A percentile compares a stretch with the other conserved stretches of the same genome.
phyloP scores from a whole-genome alignment of 1,140 invertebrate genomes.

The Caenorhabditis tropicalis region DNA sequence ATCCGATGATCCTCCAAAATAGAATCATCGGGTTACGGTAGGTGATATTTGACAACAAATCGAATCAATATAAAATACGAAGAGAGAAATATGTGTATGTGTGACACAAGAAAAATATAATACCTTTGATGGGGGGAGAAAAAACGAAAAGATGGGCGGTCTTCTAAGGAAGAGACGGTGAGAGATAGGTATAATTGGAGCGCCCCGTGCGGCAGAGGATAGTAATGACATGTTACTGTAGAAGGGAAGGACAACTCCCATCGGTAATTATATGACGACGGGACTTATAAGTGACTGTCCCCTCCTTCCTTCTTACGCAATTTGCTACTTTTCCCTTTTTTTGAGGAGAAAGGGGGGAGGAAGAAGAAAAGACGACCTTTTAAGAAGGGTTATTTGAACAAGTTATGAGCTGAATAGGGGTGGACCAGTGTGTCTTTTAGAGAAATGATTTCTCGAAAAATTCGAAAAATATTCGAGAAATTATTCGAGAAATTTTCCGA shows the following conservation, averaged over 20 bases:
- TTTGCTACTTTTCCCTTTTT: constrained; percentile 21
- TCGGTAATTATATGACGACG: constrained; percentile 22
- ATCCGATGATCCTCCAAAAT: background rate
- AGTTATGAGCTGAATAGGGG: no score
- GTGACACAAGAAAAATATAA: background rate
- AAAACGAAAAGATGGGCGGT: background rate
- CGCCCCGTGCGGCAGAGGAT: background rate
- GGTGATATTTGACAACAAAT: background rate
- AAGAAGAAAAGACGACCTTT: background rate
- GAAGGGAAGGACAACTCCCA: background rate
- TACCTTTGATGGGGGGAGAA: background rate
- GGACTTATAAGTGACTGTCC: background rate
- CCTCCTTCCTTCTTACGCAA: constrained; percentile 2
- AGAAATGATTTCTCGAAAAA: no score
- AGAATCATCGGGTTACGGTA: background rate
- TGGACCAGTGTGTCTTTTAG: no score
- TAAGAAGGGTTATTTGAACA: background rate
- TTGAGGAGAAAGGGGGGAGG: background rate
- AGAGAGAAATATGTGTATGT: background rate
- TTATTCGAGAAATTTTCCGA: no score
- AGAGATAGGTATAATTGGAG: background rate
- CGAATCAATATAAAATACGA: background rate
- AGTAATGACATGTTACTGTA: constrained; percentile 41
- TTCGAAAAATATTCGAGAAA: no score
- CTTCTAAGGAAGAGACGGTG: background rate